Conservation (phyloP, 2,113 vertebrate species). For the Tautogolabrus adspersus region DNA sequence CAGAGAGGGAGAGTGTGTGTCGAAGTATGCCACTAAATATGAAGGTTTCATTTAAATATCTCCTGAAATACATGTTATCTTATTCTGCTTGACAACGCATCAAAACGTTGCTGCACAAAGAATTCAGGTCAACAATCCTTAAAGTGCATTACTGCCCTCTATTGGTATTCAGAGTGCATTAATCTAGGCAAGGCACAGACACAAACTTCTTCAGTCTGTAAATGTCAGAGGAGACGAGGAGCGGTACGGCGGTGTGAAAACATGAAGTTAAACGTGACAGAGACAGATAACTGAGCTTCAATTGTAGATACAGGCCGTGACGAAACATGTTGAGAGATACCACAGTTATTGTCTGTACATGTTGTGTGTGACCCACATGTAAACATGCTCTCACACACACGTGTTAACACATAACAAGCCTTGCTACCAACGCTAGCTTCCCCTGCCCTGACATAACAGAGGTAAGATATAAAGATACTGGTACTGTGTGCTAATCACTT, state of each 20-base stretch:
- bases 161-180: slow-evolving; percentile 48
- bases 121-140: background rate
- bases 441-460: background rate
- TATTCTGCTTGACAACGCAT: background rate
- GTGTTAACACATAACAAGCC: slow-evolving; percentile 30
- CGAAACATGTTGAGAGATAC: no score
- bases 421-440: background rate
- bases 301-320: background rate
- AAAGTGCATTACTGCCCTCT: slow-evolving; percentile 64
- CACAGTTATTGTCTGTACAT: background rate
- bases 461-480: background rate
- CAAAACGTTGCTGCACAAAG: background rate
- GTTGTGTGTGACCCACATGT: background rate
- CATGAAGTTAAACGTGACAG: background rate
- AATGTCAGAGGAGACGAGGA: background rate
- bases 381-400: slow-evolving; percentile 20
- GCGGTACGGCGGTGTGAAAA: background rate
- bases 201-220: background rate
- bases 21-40: background rate
- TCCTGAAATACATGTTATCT: background rate
- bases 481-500: background rate
- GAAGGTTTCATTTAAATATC: background rate
- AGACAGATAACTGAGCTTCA: background rate
- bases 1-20: background rate
- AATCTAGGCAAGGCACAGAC: background rate